Evolutionary conservation across 2,113 vertebrate genomes (phyloP).

Genomic region (Camelus bactrianus): DNA sequence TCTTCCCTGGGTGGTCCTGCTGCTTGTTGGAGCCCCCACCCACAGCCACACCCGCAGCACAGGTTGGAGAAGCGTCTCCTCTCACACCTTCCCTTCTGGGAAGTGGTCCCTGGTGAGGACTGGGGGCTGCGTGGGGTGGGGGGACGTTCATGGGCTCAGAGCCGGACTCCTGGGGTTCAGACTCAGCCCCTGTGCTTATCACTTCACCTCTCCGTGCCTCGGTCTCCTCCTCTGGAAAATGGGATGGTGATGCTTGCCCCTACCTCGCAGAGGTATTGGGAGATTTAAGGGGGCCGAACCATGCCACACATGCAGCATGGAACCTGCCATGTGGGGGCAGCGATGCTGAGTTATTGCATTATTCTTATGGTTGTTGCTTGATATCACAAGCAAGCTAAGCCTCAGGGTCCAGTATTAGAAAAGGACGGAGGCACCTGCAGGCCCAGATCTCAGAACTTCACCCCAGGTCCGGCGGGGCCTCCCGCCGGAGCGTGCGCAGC

Average conservation of each 20-base stretch:
- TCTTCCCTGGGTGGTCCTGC: background rate
- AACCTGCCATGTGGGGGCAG: rapidly evolving
- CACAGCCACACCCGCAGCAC: rapidly evolving
- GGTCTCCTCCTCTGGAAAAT: background rate
- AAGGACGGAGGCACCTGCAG: background rate
- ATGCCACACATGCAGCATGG: rapidly evolving
- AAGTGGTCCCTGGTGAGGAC: background rate
- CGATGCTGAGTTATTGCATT: rapidly evolving
- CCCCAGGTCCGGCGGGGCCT: background rate
- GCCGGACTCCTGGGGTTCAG: rapidly evolving
- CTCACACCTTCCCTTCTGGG: rapidly evolving
- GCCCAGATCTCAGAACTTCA: too few relatives aligned
- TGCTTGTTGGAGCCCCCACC: background rate
- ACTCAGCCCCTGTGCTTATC: background rate
- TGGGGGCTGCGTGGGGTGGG: rapidly evolving
- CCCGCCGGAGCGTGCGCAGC: background rate
- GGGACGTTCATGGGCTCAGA: rapidly evolving
- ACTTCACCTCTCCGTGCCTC: background rate
- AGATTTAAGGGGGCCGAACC: background rate
- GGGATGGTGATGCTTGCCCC: rapidly evolving
- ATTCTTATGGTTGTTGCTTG: rapidly evolving
- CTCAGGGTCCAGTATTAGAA: background rate
- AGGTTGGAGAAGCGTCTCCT: background rate
- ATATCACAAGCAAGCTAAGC: background rate
- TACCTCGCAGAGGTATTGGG: background rate